Evolutionary conservation across 1,140 invertebrate genomes (phyloP), one percentile per base, ranked within the genome.

Genomic region (Thaumetopoea pityocampa): DNA sequence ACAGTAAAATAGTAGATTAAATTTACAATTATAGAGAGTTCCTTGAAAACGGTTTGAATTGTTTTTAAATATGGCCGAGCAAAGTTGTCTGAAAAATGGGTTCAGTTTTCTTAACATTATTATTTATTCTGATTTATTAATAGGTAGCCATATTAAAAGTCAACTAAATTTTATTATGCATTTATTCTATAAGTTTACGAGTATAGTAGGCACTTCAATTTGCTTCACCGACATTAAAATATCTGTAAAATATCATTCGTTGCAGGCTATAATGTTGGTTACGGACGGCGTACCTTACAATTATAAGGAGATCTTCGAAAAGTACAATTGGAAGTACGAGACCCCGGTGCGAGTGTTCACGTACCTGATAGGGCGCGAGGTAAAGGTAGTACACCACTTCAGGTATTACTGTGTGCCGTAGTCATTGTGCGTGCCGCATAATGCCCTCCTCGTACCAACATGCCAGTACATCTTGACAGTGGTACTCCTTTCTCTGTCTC

Each of bases 261-360:
- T 67, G 8, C 93, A 98, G 85, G 97, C 97, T 5, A 99, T 99
- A 61, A 99, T 99, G 97, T 81, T 99, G 28, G 93, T 99, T 51
- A 98, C 98, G 5, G 98, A 99, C 86, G 98, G 98, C 12, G 95
- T 98, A 10, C 96, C 98, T 7, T 94, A 96, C 56, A 95, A 94
- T 65, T 97, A 93, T 78, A 92, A 96, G 63, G 92, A 96, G 56
- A 91, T 98, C 27, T 99, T 99, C 76, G 88, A 94, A 62, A 85
- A 88, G 44, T 96, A 94, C 80, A 99, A 98, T 79, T 94, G 91
- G 91, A 86, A 87, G 17, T 87, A 90, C 44, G 87, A 89, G 48
- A 93, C 90, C 78, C 91, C 95, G 46, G 95, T 98, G 5, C 88
- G 98, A 55, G 92, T 99, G 44, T 99, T 99, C 84, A 98, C 98